Evolutionary conservation across 2,113 vertebrate genomes (phyloP).

Genomic region (Lota lota): DNA sequence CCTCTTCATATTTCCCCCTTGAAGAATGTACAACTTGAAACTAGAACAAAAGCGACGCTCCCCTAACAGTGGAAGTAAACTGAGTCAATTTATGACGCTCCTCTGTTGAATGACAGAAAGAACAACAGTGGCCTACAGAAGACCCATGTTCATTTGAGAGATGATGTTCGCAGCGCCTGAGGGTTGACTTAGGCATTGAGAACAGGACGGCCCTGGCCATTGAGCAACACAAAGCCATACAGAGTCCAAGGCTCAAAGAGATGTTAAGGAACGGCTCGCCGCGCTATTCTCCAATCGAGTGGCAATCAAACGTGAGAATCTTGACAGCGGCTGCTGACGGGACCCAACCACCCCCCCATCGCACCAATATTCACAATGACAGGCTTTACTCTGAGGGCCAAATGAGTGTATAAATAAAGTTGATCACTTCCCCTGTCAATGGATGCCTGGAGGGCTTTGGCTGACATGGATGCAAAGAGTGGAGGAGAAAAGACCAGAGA

Average conservation of each 20-base stretch:
- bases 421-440: slow-evolving; percentile 72
- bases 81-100: not conserved
- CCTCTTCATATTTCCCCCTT: slow-evolving; percentile 29
- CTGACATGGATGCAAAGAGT: slow-evolving; percentile 63
- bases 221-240: slow-evolving; percentile 37
- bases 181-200: slow-evolving; percentile 22
- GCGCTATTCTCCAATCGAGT: slow-evolving; percentile 42
- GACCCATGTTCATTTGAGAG: slow-evolving; percentile 5
- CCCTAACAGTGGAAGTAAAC: not conserved
- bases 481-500: slow-evolving; percentile 41
- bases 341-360: slow-evolving; percentile 54
- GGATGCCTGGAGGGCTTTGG: slow-evolving; percentile 56
- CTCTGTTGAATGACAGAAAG: slow-evolving; percentile 1
- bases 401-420: slow-evolving; percentile 75
- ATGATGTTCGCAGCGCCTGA: slow-evolving; percentile 19
- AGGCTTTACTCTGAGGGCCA: slow-evolving; percentile 56
- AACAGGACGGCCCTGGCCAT: slow-evolving; percentile 16
- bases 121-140: slow-evolving; percentile 1
- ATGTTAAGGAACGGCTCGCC: slow-evolving; percentile 42
- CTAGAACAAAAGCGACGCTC: slow-evolving; percentile 13
- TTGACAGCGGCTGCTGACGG: slow-evolving; percentile 40
- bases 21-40: slow-evolving; percentile 7
- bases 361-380: slow-evolving; percentile 49
- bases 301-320: slow-evolving; percentile 65
- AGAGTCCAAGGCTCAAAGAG: slow-evolving; percentile 26